Conservation (phyloP, 2,113 vertebrate genomes). For the Menura novaehollandiae region DNA sequence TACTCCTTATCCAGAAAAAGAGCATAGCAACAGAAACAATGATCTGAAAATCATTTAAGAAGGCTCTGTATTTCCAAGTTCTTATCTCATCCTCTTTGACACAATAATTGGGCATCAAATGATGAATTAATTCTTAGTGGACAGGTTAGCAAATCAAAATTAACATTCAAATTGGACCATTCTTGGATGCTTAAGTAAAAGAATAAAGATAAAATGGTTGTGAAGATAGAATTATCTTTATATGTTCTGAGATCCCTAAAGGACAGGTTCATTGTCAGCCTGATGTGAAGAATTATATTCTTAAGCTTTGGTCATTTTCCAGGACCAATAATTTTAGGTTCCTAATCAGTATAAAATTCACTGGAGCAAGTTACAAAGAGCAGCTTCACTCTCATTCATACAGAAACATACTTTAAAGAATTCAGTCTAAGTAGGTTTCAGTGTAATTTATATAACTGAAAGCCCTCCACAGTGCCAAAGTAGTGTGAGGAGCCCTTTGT, state of each 20-base stretch:
- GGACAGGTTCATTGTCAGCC: background rate
- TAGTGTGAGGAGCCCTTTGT: background rate
- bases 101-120: background rate
- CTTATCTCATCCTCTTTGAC: background rate
- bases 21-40: background rate
- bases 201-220: background rate
- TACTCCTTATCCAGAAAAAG: background rate
- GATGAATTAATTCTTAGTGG: background rate
- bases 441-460: background rate
- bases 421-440: background rate
- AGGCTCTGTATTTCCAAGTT: background rate
- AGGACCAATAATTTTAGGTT: conserved; percentile 9
- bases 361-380: background rate
- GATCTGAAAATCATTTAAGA: background rate
- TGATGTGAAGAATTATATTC: background rate
- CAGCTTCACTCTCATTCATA: background rate
- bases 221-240: conserved; percentile 3
- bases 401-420: background rate
- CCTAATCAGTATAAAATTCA: conserved; percentile 1
- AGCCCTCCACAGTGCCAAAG: background rate
- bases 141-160: conserved; percentile 1
- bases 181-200: background rate
- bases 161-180: background rate
- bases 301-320: background rate
- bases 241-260: background rate